Conservation (phyloP, 2,797 vertebrate species). For the Natrix natrix region DNA sequence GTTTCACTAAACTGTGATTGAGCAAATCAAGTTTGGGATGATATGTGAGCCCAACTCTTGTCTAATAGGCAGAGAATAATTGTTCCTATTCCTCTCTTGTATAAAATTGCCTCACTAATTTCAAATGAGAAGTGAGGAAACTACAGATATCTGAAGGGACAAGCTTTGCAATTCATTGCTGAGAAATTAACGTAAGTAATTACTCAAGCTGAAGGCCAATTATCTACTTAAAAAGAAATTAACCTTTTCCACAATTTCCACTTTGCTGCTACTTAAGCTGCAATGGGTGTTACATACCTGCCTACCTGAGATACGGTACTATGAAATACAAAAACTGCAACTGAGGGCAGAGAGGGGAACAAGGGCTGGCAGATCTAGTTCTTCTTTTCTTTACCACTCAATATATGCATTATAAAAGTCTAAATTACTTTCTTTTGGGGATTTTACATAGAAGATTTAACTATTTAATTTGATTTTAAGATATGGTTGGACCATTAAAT, state of each 20-base stretch:
- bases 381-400: background rate
- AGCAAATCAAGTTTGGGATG: background rate
- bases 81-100: background rate
- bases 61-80: background rate
- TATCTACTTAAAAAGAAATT: constrained; percentile 29
- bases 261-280: constrained; percentile 6
- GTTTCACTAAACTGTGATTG: background rate
- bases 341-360: constrained; percentile 16
- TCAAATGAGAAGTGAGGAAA: background rate
- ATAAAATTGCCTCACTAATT: background rate
- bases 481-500: background rate
- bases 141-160: background rate
- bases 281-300: background rate
- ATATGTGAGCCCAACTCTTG: background rate
- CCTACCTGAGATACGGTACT: background rate
- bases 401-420: background rate
- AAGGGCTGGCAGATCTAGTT: background rate
- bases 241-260: constrained; percentile 11
- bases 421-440: background rate
- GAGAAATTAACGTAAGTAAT: constrained; percentile 17
- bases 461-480: background rate
- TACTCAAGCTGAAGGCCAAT: constrained; percentile 21
- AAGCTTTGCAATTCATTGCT: background rate
- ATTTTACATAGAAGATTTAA: background rate
- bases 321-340: constrained; percentile 32